Evolutionary conservation across 1,140 invertebrate genomes (phyloP), one percentile per base, ranked within the genome.

Genomic region (Leptoteleia sp.): DNA sequence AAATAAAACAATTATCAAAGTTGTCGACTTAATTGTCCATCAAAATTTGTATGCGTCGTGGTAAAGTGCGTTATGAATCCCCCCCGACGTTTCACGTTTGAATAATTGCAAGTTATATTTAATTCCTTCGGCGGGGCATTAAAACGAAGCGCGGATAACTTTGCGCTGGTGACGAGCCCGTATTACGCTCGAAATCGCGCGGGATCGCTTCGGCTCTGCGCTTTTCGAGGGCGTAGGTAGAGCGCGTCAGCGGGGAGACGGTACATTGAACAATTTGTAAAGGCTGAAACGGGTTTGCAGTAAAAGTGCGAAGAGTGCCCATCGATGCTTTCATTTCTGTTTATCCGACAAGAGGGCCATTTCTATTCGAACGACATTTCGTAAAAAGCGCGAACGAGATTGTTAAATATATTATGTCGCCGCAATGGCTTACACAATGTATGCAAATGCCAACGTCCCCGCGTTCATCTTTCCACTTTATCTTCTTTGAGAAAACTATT

Each of bases 331-430:
- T 79, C 72, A 62, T 79, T 79, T 70, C 67, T 48, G 71, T 77
- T 73, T 70, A 73, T 65, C 67, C 72, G 19, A 57, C 82, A 84
- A 86, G 47, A 6, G 70, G 82, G 85, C 85, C 76, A 87, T 88
- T 88, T 61, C 81, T 86, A 88, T 88, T 86, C 87, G 79, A 86
- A 87, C 82, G 86, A 87, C 83, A 84, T 83, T 86, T 82, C 81
- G 83, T 85, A 86, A 85, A 87, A 86, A 83, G 71, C 76, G 80
- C 72, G 75, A 4, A 78, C 61, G 81, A 68, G 64, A 85, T 81
- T 83, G 82, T 83, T 84, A 84, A 83, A 85, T 85, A 82, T 84
- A 85, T 85, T 82, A 83, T 76, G 61, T 77, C 65, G 47, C 38
- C 62, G 33, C 29, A 55, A 55, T 19, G 3, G 19, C 48, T 47